Evolutionary conservation across 2,797 vertebrate genomes (phyloP).

Genomic region (Macropodus opercularis): DNA sequence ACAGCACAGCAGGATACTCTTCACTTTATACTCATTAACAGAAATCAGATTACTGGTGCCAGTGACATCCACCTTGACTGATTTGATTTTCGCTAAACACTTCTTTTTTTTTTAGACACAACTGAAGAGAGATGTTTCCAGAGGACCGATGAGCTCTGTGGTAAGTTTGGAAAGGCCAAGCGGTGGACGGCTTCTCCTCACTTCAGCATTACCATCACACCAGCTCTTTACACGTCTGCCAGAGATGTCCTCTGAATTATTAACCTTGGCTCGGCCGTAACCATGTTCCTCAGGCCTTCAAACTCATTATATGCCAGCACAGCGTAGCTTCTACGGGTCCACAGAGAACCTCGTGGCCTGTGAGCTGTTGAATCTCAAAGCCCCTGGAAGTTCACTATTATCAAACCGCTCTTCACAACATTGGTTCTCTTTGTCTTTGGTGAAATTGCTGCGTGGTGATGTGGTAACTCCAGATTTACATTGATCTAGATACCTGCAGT

Average conservation of each 20-base stretch:
- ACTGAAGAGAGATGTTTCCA: no score
- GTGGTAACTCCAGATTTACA: background rate
- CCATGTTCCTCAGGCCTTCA: background rate
- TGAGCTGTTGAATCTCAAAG: conserved; percentile 28
- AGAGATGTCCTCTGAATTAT: conserved; percentile 19
- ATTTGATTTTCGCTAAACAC: no score
- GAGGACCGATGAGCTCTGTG: no score
- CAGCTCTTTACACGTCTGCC: background rate
- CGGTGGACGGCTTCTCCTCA: background rate
- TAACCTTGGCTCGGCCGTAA: conserved; percentile 1
- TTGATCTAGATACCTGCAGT: background rate
- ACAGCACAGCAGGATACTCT: no score
- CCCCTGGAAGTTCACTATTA: background rate
- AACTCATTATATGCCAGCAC: conserved; percentile 1
- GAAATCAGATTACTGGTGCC: no score
- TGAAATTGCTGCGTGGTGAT: background rate
- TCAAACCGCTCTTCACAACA: background rate
- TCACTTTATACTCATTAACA: no score
- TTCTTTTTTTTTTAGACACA: no score
- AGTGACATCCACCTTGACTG: no score
- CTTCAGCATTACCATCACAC: background rate
- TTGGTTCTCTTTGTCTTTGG: background rate
- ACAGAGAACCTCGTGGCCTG: conserved; percentile 3
- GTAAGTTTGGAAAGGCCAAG: background rate
- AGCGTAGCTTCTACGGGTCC: background rate